phyloP scores from a whole-genome alignment of 2,888 invertebrate genomes.

The Clostera curtula region DNA sequence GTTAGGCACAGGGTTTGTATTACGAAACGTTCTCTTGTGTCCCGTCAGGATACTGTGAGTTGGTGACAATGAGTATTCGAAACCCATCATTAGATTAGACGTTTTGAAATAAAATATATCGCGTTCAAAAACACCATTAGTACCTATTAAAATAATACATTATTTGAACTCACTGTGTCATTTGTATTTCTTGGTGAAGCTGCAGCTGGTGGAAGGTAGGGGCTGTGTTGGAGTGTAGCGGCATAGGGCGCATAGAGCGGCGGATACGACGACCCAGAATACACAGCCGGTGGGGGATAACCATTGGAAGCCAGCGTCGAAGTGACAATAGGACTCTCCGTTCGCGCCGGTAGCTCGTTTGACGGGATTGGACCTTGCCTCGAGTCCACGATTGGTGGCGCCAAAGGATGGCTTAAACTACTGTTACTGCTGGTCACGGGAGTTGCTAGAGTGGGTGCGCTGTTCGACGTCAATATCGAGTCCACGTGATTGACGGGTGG shows the following conservation, averaged over 20 bases:
- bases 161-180: conserved; percentile 53
- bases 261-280: conserved; percentile 74
- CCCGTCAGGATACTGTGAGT: too few species aligned
- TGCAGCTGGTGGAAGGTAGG: conserved; percentile 80
- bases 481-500: conserved; percentile 44
- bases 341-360: conserved; percentile 65
- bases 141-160: too few species aligned
- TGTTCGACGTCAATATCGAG: conserved; percentile 31
- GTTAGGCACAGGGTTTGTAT: too few species aligned
- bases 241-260: conserved; percentile 88
- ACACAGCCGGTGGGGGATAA: conserved; percentile 80
- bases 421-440: conserved; percentile 37
- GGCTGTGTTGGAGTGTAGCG: conserved; percentile 81
- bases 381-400: conserved; percentile 51
- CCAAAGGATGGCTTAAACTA: conserved; percentile 48
- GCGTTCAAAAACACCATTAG: too few species aligned
- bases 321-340: conserved; percentile 60
- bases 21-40: too few species aligned
- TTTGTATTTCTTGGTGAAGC: conserved; percentile 78
- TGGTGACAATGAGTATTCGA: too few species aligned
- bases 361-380: conserved; percentile 52
- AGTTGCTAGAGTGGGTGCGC: conserved; percentile 37
- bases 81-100: too few species aligned
- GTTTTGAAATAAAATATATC: too few species aligned
- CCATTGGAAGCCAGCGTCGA: conserved; percentile 80